Evolutionary conservation across 2,888 invertebrate genomes (phyloP), one percentile per base, ranked within the genome.

Genomic region (Piscicola geometra): DNA sequence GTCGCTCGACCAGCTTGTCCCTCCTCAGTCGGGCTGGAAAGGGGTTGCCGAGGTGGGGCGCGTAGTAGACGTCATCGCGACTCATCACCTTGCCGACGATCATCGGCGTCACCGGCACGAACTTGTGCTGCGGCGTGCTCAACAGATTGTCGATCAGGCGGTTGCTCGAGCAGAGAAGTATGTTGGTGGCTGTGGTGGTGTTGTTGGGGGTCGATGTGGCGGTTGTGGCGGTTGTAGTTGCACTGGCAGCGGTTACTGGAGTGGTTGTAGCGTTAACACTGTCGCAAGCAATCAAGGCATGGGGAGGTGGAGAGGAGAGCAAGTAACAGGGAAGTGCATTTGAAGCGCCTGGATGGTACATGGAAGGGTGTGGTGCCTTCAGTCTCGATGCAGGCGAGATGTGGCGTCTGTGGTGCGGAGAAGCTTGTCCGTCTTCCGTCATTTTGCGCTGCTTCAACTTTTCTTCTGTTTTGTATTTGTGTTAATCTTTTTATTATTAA

Each of bases 11-110:
- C 36, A 84, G 78, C 78, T 85, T 75, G 56, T 74, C 83, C 78
- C 82, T 81, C 47, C 82, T 80, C 76, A 82, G 83, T 5, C 78
- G 79, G n/a, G 80, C 79, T 69, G 81, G 80, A 77, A 82, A 81
- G 36, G 80, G 80, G 35, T 83, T 83, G 79, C 83, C 68, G 82
- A 83, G 78, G 83, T 84, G 81, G 25, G 86, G 85, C 15, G 81
- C 81, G 79, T 86, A 86, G 78, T 84, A 84, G n/a, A 83, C 83
- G 79, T 86, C 86, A 71, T 84, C 83, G 64, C 82, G 79, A 72
- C 93, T 91, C 90, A 94, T 94, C 78, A 91, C 90, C 86, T 92
- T 92, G 72, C 92, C 93, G 12, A 93, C 90, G 81, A 90, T 83
- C 77, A 86, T 90, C 76, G 89, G 89, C 75, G 90, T 88, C 56